A percentile compares a stretch with the other conserved stretches of the same genome.
Evolutionary conservation across 2,797 vertebrate species (phyloP).

Genomic region (Mus caroli): DNA sequence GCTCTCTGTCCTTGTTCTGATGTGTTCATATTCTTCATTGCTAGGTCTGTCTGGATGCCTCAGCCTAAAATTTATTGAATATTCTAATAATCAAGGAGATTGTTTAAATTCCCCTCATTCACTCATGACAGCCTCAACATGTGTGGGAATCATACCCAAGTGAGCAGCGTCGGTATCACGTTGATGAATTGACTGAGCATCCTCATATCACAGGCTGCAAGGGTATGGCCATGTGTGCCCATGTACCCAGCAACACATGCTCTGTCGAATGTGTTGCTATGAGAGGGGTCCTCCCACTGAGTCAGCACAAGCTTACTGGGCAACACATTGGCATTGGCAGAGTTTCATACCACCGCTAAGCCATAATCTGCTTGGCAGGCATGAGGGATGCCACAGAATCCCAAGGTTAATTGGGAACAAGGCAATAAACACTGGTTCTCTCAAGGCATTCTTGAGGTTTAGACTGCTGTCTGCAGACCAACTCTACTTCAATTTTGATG

Average conservation of each 20-base stretch:
- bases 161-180: not conserved
- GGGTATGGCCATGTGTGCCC: not conserved
- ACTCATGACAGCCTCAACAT: not conserved
- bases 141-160: not conserved
- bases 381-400: constrained; percentile 16
- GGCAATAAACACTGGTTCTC: constrained; percentile 43
- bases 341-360: constrained; percentile 23
- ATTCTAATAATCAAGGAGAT: not conserved
- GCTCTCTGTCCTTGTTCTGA: not conserved
- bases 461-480: not conserved
- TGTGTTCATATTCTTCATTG: accelerated
- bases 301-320: constrained; percentile 32
- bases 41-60: not conserved
- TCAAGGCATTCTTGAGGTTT: not conserved
- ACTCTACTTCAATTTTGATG: not conserved
- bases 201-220: not conserved
- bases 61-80: not conserved
- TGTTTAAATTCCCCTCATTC: not conserved
- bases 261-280: not conserved
- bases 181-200: not conserved
- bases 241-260: not conserved
- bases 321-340: constrained; percentile 15
- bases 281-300: not conserved
- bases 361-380: constrained; percentile 61
- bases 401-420: constrained; percentile 68